These are phyloP conservation scores for Grapholita molesta DNA, from an alignment of 1,140 invertebrate genomes.

Conservation along the genomic window DNA sequence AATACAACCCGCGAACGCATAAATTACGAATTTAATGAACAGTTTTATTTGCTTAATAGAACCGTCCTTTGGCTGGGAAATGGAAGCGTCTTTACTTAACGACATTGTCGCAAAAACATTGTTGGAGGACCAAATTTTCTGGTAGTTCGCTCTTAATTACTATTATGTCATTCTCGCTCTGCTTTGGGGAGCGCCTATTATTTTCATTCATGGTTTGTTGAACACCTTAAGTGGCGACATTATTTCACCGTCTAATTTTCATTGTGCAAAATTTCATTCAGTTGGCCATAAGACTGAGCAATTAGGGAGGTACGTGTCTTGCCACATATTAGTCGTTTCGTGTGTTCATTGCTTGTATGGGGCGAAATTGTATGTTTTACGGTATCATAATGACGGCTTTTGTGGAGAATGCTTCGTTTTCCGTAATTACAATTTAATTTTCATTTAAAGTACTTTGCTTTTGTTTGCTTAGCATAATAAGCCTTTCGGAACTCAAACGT, in stretches of 20 bases:
- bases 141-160: slow-evolving; percentile 65
- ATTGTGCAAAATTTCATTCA: slow-evolving; percentile 54
- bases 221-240: slow-evolving; percentile 56
- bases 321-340: slow-evolving; percentile 21
- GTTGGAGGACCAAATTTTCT: slow-evolving; percentile 54
- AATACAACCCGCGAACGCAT: slow-evolving; percentile 39
- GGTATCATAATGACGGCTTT: slow-evolving; percentile 37
- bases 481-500: background rate
- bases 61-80: slow-evolving; percentile 18
- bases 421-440: slow-evolving; percentile 45
- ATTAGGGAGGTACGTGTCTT: slow-evolving; percentile 21
- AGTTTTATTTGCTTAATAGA: slow-evolving; percentile 40
- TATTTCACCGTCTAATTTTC: slow-evolving; percentile 57
- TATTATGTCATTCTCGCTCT: slow-evolving; percentile 51
- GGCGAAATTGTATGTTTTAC: slow-evolving; percentile 34
- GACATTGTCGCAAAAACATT: slow-evolving; percentile 44
- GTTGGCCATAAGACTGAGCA: slow-evolving; percentile 27
- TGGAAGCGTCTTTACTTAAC: slow-evolving; percentile 28
- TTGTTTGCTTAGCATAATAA: slow-evolving; percentile 34
- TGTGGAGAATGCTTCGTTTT: slow-evolving; percentile 30
- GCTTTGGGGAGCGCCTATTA: slow-evolving; percentile 50
- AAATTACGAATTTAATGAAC: slow-evolving; percentile 49
- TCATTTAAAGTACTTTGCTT: slow-evolving; percentile 20
- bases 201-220: slow-evolving; percentile 62
- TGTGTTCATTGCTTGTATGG: slow-evolving; percentile 18